Percentiles rank a stretch among this genome's conserved stretches.
Conservation (phyloP, 2,888 invertebrate genomes). For the Thymelicus lineola region DNA sequence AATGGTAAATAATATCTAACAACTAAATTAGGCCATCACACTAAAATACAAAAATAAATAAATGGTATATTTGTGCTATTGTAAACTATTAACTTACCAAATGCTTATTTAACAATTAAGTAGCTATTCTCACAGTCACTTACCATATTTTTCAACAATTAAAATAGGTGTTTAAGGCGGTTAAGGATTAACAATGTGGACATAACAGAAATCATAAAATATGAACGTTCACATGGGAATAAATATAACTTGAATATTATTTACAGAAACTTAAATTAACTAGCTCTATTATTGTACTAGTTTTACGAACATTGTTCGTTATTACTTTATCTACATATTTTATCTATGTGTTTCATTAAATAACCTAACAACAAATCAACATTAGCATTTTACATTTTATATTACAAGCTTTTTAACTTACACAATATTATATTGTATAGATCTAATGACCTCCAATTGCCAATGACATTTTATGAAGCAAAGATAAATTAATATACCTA, state of each 20-base stretch:
- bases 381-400: slow-evolving; percentile 46
- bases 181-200: slow-evolving; percentile 6
- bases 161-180: slow-evolving; percentile 10
- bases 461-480: slow-evolving; percentile 57
- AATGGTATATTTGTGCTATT: slow-evolving; percentile 20
- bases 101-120: neutral
- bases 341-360: slow-evolving; percentile 40
- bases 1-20: neutral
- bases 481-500: neutral
- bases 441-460: slow-evolving; percentile 57
- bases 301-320: slow-evolving; percentile 54
- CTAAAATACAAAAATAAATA: slow-evolving; percentile 4
- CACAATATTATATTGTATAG: slow-evolving; percentile 15
- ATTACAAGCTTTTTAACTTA: slow-evolving; percentile 24
- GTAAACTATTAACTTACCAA: neutral
- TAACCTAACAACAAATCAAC: slow-evolving; percentile 60
- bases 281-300: slow-evolving; percentile 64
- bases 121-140: neutral
- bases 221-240: slow-evolving; percentile 5
- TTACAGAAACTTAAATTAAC: slow-evolving; percentile 27
- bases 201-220: neutral
- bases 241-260: slow-evolving; percentile 5
- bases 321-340: slow-evolving; percentile 46
- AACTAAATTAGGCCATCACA: slow-evolving; percentile 3
- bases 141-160: neutral